Conservation (phyloP, 2,113 vertebrate species). For the Pachyramphus minor region DNA sequence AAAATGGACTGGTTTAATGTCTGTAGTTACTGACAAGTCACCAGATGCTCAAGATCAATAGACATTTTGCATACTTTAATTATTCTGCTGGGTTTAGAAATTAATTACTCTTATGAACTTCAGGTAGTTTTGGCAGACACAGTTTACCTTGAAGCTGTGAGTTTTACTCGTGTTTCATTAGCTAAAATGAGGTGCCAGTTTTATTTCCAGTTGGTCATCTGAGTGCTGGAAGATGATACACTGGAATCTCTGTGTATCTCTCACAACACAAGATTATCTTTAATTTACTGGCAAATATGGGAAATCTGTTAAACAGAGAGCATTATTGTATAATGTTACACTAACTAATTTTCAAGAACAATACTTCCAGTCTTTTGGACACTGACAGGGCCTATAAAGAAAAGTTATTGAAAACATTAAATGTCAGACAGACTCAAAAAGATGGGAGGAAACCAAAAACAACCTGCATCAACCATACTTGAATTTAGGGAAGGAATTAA, state of each 20-base stretch:
- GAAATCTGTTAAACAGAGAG: background rate
- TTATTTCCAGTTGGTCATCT: background rate
- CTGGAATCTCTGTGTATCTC: background rate
- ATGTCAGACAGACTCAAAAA: background rate
- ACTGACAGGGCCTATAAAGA: background rate
- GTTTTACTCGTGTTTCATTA: background rate
- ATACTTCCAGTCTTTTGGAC: background rate
- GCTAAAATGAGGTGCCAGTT: constrained; percentile 5
- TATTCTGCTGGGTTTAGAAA: constrained; percentile 47
- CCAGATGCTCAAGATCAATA: constrained; percentile 53
- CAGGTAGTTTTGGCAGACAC: constrained; percentile 22
- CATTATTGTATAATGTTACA: background rate
- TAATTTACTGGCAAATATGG: background rate
- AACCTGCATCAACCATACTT: background rate
- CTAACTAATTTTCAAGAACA: background rate
- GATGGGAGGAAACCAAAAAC: fast-evolving
- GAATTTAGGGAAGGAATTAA: background rate
- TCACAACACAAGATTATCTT: background rate
- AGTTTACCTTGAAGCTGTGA: constrained; percentile 32
- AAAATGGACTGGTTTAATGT: background rate
- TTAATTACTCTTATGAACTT: constrained; percentile 52
- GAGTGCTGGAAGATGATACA: background rate
- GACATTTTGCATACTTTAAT: constrained; percentile 39
- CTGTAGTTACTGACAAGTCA: constrained; percentile 40
- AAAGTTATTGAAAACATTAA: background rate